These are phyloP conservation scores for Halocaridina rubra DNA, from an alignment of 2,888 invertebrate species.

Conservation along the genomic window DNA sequence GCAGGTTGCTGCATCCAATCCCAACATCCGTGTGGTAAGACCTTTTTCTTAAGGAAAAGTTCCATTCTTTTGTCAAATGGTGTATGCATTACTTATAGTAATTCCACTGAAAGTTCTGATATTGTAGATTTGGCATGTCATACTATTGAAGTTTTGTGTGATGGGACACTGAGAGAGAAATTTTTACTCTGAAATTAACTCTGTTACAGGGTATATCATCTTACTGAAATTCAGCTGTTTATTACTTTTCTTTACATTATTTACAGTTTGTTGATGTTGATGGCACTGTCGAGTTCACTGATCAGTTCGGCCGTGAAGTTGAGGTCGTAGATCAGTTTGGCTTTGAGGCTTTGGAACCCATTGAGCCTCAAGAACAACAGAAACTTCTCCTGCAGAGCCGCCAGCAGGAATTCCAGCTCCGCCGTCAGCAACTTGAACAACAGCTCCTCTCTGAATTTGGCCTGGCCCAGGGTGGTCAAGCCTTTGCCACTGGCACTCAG, in stretches of 20 bases:
- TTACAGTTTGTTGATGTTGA: conserved; percentile 43
- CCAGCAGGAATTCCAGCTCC: neutral
- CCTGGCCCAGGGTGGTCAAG: neutral
- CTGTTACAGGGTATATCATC: no score
- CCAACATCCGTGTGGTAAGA: conserved; percentile 50
- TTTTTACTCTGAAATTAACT: no score
- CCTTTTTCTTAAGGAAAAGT: neutral
- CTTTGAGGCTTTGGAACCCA: conserved; percentile 17
- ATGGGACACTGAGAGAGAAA: no score
- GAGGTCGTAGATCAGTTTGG: conserved; percentile 38
- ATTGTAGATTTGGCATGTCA: no score
- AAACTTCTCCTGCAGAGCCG: neutral
- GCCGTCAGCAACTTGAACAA: conserved; percentile 1
- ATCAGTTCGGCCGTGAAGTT: conserved; percentile 42
- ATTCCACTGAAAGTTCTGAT: no score
- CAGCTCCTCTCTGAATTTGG: conserved; percentile 16
- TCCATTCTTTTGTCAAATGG: neutral
- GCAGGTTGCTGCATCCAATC: conserved; percentile 10
- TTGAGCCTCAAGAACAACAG: neutral
- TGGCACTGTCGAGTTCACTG: conserved; percentile 38
- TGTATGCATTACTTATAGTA: no score
- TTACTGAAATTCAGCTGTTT: no score
- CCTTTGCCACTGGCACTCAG: neutral
- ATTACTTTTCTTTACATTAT: neutral
- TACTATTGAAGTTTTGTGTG: no score